phyloP scores from a whole-genome alignment of 2,113 vertebrate species.

The Callipepla squamata region DNA sequence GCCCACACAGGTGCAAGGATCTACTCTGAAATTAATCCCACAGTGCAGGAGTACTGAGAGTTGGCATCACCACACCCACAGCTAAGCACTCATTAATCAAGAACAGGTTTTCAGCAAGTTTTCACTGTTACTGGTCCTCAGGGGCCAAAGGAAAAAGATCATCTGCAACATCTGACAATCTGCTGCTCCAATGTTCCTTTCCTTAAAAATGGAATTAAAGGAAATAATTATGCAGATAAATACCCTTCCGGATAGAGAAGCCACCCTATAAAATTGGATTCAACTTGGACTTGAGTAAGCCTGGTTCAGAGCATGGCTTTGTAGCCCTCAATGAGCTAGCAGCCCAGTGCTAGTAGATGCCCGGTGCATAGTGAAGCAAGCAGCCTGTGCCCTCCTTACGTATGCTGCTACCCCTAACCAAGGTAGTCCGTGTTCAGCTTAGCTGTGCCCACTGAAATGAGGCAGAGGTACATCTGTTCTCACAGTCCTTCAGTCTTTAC shows the following conservation, averaged over 20 bases:
- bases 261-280: background rate
- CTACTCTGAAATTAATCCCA: constrained; percentile 21
- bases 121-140: background rate
- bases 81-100: constrained; percentile 2
- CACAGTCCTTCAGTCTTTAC: background rate
- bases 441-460: background rate
- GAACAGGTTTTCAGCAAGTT: constrained; percentile 19
- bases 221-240: background rate
- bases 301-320: background rate
- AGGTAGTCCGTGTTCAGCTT: background rate
- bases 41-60: background rate
- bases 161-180: constrained; percentile 6
- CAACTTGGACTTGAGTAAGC: background rate
- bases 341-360: background rate
- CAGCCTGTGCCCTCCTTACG: background rate
- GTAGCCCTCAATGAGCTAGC: background rate
- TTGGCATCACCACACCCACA: background rate
- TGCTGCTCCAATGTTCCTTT: background rate
- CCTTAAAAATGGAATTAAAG: background rate
- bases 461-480: background rate
- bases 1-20: constrained; percentile 29
- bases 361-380: background rate
- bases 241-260: background rate
- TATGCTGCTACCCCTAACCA: background rate
- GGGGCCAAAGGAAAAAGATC: background rate